Percentiles rank a stretch among this genome's conserved stretches.
Conservation (phyloP, 2,888 invertebrate species). For the Phrixothrix hirtus region DNA sequence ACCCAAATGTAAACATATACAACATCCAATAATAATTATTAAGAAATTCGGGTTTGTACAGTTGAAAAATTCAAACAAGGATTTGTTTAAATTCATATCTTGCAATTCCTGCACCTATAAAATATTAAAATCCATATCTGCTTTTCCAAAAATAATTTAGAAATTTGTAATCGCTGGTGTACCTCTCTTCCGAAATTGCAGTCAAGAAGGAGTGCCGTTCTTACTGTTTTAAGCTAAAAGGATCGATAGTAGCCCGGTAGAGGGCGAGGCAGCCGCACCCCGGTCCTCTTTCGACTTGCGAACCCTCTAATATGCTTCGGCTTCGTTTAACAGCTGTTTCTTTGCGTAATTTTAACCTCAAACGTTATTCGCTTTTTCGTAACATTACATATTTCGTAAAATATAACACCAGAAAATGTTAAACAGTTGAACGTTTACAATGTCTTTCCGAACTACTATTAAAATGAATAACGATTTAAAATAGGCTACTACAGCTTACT, state of each 20-base stretch:
- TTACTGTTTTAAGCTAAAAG: constrained; percentile 36
- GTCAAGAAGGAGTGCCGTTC: constrained; percentile 17
- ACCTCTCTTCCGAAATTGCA: constrained; percentile 16
- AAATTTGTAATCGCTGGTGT: constrained; percentile 3
- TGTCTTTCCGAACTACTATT: constrained; percentile 14
- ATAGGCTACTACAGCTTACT: no score
- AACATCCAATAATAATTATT: no score
- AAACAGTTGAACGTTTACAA: constrained; percentile 11
- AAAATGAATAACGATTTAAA: not conserved
- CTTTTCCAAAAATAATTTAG: not conserved
- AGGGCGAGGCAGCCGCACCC: constrained; percentile 47
- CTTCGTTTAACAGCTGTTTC: constrained; percentile 31
- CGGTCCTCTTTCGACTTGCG: constrained; percentile 34
- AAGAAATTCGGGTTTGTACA: no score
- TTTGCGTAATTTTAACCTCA: constrained; percentile 22
- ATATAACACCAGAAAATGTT: not conserved
- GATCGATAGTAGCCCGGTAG: constrained; percentile 47
- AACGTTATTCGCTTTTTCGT: constrained; percentile 14
- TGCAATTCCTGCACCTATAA: not conserved
- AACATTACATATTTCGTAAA: not conserved
- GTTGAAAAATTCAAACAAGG: no score
- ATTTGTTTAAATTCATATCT: not conserved
- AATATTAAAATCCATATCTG: no score
- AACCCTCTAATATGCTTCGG: constrained; percentile 36
- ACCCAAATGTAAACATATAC: not conserved